phyloP scores from a whole-genome alignment of 2,113 vertebrate species.

The Phodopus roborovskii region DNA sequence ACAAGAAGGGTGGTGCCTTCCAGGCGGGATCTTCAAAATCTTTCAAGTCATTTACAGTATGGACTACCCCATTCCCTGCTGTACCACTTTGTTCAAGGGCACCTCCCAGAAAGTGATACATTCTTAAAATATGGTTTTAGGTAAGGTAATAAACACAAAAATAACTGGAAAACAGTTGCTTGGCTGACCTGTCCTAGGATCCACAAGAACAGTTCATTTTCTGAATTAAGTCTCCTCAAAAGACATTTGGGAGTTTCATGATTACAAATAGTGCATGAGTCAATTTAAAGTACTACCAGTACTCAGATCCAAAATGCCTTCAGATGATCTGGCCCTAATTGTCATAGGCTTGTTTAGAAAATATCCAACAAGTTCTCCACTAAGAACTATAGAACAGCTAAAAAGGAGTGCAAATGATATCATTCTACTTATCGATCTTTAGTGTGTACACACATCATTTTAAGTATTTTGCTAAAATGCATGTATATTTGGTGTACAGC shows the following conservation, averaged over 20 bases:
- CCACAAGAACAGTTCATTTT: neutral
- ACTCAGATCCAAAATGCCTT: neutral
- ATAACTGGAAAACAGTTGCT: slow-evolving; percentile 32
- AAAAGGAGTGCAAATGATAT: neutral
- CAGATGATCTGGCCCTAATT: neutral
- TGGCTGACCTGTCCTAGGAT: neutral
- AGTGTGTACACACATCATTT: neutral
- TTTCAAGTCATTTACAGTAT: no score
- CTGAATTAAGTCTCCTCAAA: neutral
- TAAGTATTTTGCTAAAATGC: slow-evolving; percentile 2
- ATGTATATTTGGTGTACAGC: neutral
- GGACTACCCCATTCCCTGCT: no score
- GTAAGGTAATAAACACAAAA: neutral
- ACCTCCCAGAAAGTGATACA: no score
- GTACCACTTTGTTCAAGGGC: no score
- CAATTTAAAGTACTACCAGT: slow-evolving; percentile 31
- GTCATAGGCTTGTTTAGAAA: neutral
- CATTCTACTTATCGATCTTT: neutral
- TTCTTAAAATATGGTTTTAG: neutral
- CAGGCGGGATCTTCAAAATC: no score
- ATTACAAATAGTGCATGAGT: neutral
- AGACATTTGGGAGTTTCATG: neutral
- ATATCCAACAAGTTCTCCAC: neutral
- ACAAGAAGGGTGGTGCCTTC: no score
- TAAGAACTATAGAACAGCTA: neutral